Evolutionary conservation across 2,113 vertebrate genomes (phyloP).

Genomic region (Vombatus ursinus): DNA sequence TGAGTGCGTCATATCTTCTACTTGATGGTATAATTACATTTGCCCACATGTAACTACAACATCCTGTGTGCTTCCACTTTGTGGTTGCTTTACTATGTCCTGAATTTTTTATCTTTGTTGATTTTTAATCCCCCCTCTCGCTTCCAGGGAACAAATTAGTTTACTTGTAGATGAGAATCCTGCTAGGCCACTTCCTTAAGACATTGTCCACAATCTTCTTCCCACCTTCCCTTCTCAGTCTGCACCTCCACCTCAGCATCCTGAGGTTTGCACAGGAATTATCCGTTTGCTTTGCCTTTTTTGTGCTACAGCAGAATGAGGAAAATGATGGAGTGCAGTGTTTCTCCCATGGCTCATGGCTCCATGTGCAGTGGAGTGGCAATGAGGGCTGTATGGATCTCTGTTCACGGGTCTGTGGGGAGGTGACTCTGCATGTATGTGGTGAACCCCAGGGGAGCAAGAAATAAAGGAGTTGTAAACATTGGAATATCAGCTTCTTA

Average conservation of each 20-base stretch:
- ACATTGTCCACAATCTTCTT: neutral
- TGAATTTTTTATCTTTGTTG: neutral
- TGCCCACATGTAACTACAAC: neutral
- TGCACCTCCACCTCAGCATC: neutral
- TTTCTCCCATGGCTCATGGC: neutral
- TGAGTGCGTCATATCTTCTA: neutral
- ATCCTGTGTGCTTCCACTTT: neutral
- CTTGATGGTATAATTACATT: neutral
- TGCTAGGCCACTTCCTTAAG: neutral
- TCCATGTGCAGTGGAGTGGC: neutral
- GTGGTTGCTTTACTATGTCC: neutral
- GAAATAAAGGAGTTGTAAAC: neutral
- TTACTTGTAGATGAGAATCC: neutral
- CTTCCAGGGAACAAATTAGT: neutral
- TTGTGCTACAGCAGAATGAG: neutral
- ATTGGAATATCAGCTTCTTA: neutral
- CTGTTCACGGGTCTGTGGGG: neutral
- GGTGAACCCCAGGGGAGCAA: neutral
- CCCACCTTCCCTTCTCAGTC: neutral
- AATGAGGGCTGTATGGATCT: neutral
- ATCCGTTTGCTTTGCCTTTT: constrained; percentile 28
- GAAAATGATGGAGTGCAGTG: neutral
- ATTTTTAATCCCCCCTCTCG: neutral
- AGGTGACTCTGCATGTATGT: neutral
- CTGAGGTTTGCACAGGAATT: neutral